phyloP scores from a whole-genome alignment of 2,797 vertebrate species.

The Columba guinea region DNA sequence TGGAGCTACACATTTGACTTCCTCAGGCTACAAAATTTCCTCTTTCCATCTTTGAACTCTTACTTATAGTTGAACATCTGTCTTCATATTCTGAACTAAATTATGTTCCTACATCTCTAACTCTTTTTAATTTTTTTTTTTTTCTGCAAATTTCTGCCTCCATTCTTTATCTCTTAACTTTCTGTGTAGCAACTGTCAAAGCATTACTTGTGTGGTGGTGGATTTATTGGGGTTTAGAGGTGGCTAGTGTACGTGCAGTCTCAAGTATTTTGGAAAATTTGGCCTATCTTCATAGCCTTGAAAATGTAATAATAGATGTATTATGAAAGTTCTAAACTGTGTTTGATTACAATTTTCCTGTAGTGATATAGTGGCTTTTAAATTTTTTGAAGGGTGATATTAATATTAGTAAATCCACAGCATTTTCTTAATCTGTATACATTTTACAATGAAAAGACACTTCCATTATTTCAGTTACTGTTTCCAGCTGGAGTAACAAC shows the following conservation, averaged over 20 bases:
- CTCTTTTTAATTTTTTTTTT: too few relatives aligned
- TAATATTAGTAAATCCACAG: not conserved
- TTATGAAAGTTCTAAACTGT: not conserved
- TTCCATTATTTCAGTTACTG: not conserved
- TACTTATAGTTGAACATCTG: not conserved
- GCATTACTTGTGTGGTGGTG: fast-evolving
- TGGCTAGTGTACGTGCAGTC: not conserved
- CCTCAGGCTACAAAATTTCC: not conserved
- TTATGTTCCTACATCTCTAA: not conserved
- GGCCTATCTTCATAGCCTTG: not conserved
- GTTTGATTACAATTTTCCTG: not conserved
- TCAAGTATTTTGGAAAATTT: not conserved
- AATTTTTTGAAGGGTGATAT: not conserved
- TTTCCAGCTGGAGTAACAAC: not conserved
- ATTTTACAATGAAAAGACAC: not conserved
- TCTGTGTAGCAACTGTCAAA: not conserved
- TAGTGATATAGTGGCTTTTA: not conserved
- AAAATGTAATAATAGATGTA: not conserved
- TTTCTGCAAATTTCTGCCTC: not conserved
- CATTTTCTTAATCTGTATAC: not conserved
- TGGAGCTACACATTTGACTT: not conserved
- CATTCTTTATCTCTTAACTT: not conserved
- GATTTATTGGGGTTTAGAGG: not conserved
- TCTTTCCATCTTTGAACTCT: not conserved
- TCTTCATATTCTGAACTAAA: not conserved